phyloP scores from a whole-genome alignment of 2,888 invertebrate genomes.

The Tenthredo mesomela region DNA sequence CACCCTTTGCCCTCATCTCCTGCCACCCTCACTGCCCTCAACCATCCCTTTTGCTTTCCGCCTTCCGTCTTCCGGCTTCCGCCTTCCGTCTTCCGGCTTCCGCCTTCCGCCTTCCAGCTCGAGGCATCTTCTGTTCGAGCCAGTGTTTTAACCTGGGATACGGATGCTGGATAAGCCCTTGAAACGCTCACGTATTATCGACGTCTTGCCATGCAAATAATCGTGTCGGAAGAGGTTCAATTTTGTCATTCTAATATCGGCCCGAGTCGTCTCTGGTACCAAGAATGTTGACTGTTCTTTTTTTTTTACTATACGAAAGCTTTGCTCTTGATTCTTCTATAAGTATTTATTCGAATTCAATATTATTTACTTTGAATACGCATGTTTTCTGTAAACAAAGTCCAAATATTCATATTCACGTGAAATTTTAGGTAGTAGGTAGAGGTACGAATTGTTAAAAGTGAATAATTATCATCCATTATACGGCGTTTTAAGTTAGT shows the following conservation, averaged over 20 bases:
- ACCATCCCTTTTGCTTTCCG: neutral
- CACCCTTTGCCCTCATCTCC: neutral
- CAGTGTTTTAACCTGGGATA: slow-evolving; percentile 39
- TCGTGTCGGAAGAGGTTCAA: slow-evolving; percentile 15
- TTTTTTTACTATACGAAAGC: neutral
- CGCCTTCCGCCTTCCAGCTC: neutral
- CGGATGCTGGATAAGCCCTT: slow-evolving; percentile 36
- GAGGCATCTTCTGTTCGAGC: neutral
- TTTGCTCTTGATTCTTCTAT: neutral
- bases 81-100: too few species aligned
- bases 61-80: too few species aligned
- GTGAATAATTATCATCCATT: neutral
- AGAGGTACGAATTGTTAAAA: neutral
- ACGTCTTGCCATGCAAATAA: slow-evolving; percentile 35
- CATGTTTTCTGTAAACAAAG: neutral
- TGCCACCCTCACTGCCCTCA: neutral
- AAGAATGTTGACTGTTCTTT: neutral
- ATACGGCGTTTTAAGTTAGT: neutral
- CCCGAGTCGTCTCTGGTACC: neutral
- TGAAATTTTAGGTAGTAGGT: neutral
- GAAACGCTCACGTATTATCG: slow-evolving; percentile 40
- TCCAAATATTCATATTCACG: neutral
- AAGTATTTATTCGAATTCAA: neutral
- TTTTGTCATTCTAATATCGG: slow-evolving; percentile 34
- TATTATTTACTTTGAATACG: neutral